Evolutionary conservation across 1,140 invertebrate species (phyloP), one percentile per base, ranked within the genome.

Genomic region (Phenacoccus solenopsis): DNA sequence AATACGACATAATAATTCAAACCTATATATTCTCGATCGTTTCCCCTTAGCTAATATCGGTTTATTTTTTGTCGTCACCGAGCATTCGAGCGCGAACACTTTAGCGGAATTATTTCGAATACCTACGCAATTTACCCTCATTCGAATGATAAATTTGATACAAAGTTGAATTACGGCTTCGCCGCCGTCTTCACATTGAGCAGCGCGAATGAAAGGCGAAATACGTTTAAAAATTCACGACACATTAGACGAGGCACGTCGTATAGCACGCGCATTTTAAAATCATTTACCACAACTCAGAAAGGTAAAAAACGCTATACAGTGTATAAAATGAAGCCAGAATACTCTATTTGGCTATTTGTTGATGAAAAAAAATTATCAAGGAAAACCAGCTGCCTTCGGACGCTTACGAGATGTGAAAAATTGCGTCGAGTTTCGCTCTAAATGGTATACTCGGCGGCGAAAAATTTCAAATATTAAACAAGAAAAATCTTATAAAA

Each of bases 401-500:
- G 30, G 13, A 49, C 38, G 38, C 3, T 10, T 49, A 49, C 38
- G 30, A 7, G 13, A 5, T 32, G 30, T 49, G 38, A 49, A 49
- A 49, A 49, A 49, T 49, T n/a, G 38, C 38, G 3, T 9, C 38
- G 38, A 49, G 20, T 49, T 49, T 49, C 16, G 12, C 13, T 3
- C 5, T n/a, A 49, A 49, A 49, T 49, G 38, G 38, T n/a, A 49
- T 16, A 49, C 38, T 49, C 5, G 38, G 38, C 38, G 3, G n/a
- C 38, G 20, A 49, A 49, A 49, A 49, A 49, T 49, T 49, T 49
- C 12, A 49, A 49, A 49, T 49, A 49, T 49, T 49, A 49, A 49
- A 49, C 38, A 49, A 49, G 38, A 49, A 49, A 49, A 49, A 49
- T 49, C 38, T 49, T 49, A 49, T 49, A 49, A 49, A 49, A 49